Evolutionary conservation across 2,888 invertebrate species (phyloP).

Genomic region (Stenoptilia bipunctidactyla): DNA sequence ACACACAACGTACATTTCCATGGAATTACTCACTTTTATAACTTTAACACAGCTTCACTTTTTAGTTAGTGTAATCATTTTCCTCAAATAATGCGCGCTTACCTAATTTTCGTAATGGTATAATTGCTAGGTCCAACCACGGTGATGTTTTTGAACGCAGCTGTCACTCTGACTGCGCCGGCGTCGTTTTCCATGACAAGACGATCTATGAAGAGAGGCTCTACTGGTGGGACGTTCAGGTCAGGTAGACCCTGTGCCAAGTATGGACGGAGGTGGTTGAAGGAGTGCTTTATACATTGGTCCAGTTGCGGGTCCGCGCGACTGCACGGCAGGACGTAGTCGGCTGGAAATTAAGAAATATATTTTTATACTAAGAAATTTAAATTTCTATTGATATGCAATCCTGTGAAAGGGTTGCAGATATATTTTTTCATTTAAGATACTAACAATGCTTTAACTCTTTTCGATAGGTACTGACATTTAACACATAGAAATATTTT

Average conservation of each 20-base stretch:
- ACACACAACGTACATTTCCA: too few species aligned
- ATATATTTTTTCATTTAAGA: too few species aligned
- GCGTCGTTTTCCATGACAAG: conserved; percentile 84
- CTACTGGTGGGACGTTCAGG: conserved; percentile 80
- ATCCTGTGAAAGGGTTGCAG: too few species aligned
- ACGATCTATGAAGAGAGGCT: conserved; percentile 78
- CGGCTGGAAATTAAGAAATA: too few species aligned
- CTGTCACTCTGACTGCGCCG: conserved; percentile 80
- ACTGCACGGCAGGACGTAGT: conserved; percentile 79
- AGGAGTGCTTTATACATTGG: conserved; percentile 75
- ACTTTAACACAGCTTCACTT: too few species aligned
- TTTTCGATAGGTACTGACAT: too few species aligned
- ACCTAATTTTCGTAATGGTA: conserved; percentile 78
- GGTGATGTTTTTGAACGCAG: conserved; percentile 81
- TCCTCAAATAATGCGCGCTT: conserved; percentile 3
- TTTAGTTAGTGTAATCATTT: too few species aligned
- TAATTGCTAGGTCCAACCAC: conserved; percentile 83
- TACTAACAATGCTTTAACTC: too few species aligned
- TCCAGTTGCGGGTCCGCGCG: conserved; percentile 76
- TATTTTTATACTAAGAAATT: too few species aligned
- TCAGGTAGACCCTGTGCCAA: conserved; percentile 78
- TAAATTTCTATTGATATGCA: too few species aligned
- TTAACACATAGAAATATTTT: too few species aligned
- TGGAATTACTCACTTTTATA: too few species aligned
- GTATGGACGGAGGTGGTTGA: conserved; percentile 81